A percentile compares a stretch with the other conserved stretches of the same genome.
phyloP scores from a whole-genome alignment of 64 coral and sea anemone species.

The Actinia tenebrosa region DNA sequence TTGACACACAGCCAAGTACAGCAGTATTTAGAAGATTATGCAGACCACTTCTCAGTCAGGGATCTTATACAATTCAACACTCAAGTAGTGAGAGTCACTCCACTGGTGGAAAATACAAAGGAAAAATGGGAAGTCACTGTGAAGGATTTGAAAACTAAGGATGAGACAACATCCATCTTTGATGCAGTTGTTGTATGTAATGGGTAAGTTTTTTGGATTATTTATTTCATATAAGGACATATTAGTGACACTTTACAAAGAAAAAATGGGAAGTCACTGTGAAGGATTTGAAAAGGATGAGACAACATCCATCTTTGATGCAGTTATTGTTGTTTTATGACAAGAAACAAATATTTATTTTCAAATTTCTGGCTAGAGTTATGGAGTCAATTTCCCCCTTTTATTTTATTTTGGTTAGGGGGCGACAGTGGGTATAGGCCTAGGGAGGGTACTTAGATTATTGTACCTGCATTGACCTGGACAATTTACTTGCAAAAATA shows the following conservation, averaged over 20 bases:
- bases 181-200: conserved; percentile 47
- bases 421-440: too few species aligned
- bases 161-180: conserved; percentile 15
- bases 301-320: conserved; percentile 34
- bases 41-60: conserved; percentile 27
- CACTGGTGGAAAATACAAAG: neutral
- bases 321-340: neutral
- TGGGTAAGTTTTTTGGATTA: conserved; percentile 11
- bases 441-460: too few species aligned
- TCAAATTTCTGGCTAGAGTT: too few species aligned
- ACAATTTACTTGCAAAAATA: too few species aligned
- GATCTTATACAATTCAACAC: conserved; percentile 35
- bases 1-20: conserved; percentile 29
- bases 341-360: too few species aligned
- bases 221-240: too few species aligned
- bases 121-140: conserved; percentile 26
- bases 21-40: conserved; percentile 49
- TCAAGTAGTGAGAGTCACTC: conserved; percentile 5
- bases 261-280: conserved; percentile 25
- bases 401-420: too few species aligned
- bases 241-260: neutral
- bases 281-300: conserved; percentile 17
- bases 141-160: conserved; percentile 23
- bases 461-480: too few species aligned
- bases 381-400: too few species aligned